Conservation (phyloP, 2,888 invertebrate genomes). For the Sinodicranocentrus sp. region DNA sequence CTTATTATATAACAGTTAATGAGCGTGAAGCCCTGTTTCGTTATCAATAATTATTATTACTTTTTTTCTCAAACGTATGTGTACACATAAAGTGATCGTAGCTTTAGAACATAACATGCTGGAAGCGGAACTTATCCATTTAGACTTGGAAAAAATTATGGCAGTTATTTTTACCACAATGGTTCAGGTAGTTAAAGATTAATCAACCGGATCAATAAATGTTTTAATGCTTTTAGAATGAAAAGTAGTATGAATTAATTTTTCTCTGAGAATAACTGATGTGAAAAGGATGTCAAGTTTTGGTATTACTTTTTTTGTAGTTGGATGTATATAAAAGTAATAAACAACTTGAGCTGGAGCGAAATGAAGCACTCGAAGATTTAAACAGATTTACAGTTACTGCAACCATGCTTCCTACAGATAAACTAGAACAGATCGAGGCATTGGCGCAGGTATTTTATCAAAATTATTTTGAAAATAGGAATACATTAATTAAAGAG, state of each 20-base stretch:
- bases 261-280: neutral
- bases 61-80: neutral
- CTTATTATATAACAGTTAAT: constrained; percentile 3
- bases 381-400: constrained; percentile 15
- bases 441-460: constrained; percentile 18
- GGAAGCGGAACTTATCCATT: constrained; percentile 70
- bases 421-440: constrained; percentile 48
- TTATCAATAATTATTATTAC: neutral
- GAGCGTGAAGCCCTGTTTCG: neutral
- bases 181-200: constrained; percentile 60
- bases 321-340: constrained; percentile 34
- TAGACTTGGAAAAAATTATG: constrained; percentile 72
- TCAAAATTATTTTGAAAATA: too few relatives aligned
- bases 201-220: neutral
- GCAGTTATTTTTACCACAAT: constrained; percentile 65
- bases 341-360: constrained; percentile 19
- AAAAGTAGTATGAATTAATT: neutral
- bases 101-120: constrained; percentile 75
- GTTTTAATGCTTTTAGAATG: neutral
- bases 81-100: constrained; percentile 69
- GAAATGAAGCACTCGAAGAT: constrained; percentile 18
- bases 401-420: constrained; percentile 6
- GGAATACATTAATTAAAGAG: too few relatives aligned
- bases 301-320: neutral
- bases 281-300: neutral